Evolutionary conservation across 2,113 vertebrate genomes (phyloP).

Genomic region (Caranx melampygus): DNA sequence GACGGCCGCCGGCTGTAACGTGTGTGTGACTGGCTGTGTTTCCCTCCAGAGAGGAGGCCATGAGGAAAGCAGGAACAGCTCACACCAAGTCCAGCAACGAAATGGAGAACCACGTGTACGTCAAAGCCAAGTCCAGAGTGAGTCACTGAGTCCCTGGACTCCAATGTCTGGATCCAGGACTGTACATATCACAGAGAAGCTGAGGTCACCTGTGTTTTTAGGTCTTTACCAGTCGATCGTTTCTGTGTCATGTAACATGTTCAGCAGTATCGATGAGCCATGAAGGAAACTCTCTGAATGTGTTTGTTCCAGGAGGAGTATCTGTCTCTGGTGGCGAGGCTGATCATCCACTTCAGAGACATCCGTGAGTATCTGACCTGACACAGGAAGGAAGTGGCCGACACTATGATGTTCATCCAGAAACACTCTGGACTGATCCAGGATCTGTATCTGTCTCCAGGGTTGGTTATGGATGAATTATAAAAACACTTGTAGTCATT

Average conservation of each 20-base stretch:
- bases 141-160: slow-evolving; percentile 60
- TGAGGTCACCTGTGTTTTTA: no score
- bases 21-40: not conserved
- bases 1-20: no score
- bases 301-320: slow-evolving; percentile 92
- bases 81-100: slow-evolving; percentile 96
- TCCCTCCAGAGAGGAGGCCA: slow-evolving; percentile 92
- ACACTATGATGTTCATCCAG: no score
- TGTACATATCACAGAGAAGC: no score
- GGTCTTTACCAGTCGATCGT: no score
- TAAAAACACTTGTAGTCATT: not conserved
- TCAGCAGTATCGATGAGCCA: no score
- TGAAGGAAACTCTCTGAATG: not conserved
- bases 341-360: slow-evolving; percentile 98
- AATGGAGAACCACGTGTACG: slow-evolving; percentile 97
- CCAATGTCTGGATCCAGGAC: no score
- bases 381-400: no score
- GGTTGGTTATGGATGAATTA: no score
- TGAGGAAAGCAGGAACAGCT: slow-evolving; percentile 94
- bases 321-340: slow-evolving; percentile 95
- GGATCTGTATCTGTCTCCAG: no score
- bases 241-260: no score
- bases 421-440: no score
- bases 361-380: slow-evolving; percentile 89
- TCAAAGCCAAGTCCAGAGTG: slow-evolving; percentile 97